Base-by-base conservation (phyloP, 2,888 invertebrate species). In the Apodemia hepburni region DNA sequence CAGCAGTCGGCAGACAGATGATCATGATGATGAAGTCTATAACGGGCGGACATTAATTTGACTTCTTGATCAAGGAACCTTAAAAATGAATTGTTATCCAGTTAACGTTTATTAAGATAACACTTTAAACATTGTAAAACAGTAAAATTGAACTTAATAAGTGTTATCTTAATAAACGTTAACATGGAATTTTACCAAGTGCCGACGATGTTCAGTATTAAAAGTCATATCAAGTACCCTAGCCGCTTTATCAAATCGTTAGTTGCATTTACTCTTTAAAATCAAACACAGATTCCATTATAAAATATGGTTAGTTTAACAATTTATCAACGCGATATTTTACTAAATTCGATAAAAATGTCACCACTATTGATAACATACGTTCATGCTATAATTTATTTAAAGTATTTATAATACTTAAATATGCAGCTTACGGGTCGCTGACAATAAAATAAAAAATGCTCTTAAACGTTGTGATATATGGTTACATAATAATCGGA, bases 401-500 rank as follows among this genome's bases (percentile, higher is more conserved):
- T 54, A 6, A 15, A 54, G 15, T 27, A 29, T 57, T 57, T 57
- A 12, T n/a, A 57, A 57, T n/a, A 54, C 15, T 27, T 12, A 57
- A 57, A 57, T n/a, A 57, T 29, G 54, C n/a, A n/a, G n/a, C 54
- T 29, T 57, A 29, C 54, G 54, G 27, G 2, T 57, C 12, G 7
- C 15, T 29, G 29, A 29, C 27, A 27, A 27, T 57, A n/a, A 54
- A 57, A 57, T 27, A 57, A 57, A 57, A 29, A 57, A 29, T 57
- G 29, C 54, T 27, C 8, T n/a, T 29, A 57, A 29, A 57, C 6
- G 2, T 6, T 57, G 54, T 57, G 54, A 57, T 57, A 27, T 57
- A 57, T 57, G 54, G 15, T 57, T 57, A 57, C 29, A 29, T 27
- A 15, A 57, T 29, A 57, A 57, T 57, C 54, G 15, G 54, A 29